phyloP scores from a whole-genome alignment of 2,888 invertebrate genomes.

The Ophion ellenae region DNA sequence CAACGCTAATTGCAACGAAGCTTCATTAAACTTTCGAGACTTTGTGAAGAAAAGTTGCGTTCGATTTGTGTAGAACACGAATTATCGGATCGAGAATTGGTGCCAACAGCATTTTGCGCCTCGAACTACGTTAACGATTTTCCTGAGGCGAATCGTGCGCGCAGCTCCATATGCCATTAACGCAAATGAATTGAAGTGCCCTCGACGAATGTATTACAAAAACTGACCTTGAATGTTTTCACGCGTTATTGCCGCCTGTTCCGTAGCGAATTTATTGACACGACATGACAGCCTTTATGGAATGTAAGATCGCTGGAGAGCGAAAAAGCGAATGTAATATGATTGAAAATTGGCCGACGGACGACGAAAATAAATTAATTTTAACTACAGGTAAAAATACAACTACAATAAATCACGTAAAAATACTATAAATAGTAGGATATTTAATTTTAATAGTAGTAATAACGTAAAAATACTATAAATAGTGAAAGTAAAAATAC shows the following conservation, averaged over 20 bases:
- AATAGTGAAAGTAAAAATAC: no score
- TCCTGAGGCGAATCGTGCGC: neutral
- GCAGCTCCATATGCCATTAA: neutral
- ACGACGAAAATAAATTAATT: no score
- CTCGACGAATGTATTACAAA: neutral
- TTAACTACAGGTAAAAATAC: no score
- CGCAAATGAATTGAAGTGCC: constrained; percentile 2
- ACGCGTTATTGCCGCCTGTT: neutral
- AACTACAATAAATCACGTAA: no score
- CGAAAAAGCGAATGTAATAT: neutral
- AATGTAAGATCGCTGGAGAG: neutral
- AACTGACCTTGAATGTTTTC: neutral
- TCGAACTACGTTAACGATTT: constrained; percentile 12
- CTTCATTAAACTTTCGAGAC: no score
- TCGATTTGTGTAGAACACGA: neutral
- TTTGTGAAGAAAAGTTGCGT: neutral
- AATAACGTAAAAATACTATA: no score
- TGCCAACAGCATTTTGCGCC: neutral
- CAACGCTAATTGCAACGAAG: no score
- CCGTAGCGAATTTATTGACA: neutral
- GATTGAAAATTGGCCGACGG: no score
- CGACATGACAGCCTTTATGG: neutral
- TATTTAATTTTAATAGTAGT: no score
- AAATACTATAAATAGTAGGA: no score
- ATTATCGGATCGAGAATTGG: neutral